These are phyloP conservation scores for Oreochromis grahami DNA, from an alignment of 2,797 vertebrate species.

Conservation along the genomic window DNA sequence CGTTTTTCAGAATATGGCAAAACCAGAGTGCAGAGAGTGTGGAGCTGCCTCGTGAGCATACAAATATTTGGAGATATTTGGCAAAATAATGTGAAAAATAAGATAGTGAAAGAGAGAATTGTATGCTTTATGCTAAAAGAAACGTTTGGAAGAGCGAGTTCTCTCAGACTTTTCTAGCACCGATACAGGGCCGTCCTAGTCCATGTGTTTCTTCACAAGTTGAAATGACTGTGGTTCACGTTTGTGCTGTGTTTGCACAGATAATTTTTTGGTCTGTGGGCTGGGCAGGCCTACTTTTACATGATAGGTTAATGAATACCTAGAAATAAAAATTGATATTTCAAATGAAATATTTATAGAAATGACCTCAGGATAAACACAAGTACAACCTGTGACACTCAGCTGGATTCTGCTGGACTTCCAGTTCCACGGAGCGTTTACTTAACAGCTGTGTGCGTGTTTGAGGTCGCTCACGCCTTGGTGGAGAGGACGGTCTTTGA, in stretches of 20 bases:
- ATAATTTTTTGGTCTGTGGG: rapidly evolving
- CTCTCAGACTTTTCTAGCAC: not conserved
- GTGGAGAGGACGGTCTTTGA: not conserved
- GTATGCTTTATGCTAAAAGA: not conserved
- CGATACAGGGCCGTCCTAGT: rapidly evolving
- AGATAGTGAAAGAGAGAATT: not conserved
- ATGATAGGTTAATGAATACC: not conserved
- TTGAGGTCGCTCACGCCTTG: not conserved
- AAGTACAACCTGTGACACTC: not conserved
- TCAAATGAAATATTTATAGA: not conserved
- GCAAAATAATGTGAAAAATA: not conserved
- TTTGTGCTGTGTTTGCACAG: not conserved
- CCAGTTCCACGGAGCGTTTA: not conserved
- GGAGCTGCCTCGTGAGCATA: not conserved
- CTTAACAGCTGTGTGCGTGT: not conserved
- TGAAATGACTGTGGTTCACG: not conserved
- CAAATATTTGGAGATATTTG: not conserved
- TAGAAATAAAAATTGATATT: not conserved
- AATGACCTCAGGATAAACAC: not conserved
- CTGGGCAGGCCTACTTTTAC: not conserved
- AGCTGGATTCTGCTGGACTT: not conserved
- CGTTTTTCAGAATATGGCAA: no score
- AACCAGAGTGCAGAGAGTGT: not conserved
- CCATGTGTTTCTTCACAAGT: not conserved
- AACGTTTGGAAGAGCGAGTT: not conserved